Conservation (phyloP, 1,140 invertebrate genomes). For the Araneus ventricosus region DNA sequence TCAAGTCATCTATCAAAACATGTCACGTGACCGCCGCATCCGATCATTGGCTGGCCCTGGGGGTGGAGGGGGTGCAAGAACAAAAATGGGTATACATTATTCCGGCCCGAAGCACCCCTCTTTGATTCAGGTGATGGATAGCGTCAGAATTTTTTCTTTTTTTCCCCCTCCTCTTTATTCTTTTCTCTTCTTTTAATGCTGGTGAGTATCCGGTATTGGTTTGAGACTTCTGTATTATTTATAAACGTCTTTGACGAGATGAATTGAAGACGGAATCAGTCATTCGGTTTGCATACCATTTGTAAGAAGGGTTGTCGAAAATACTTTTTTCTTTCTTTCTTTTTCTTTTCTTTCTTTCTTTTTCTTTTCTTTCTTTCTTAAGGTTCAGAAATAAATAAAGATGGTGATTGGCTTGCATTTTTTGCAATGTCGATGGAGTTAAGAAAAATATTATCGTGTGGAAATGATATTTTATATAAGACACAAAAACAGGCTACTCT, state of each 20-base stretch:
- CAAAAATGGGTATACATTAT: slow-evolving; percentile 21
- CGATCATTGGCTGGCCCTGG: neutral
- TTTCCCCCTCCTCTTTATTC: no score
- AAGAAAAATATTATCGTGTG: neutral
- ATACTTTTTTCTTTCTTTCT: no score
- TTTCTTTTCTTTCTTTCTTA: neutral
- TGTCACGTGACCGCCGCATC: slow-evolving; percentile 48
- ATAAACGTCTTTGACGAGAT: slow-evolving; percentile 16
- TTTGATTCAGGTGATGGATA: slow-evolving; percentile 1
- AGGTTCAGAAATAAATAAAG: neutral
- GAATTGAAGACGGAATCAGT: neutral
- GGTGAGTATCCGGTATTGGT: slow-evolving; percentile 18
- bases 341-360: neutral
- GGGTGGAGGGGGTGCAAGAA: neutral
- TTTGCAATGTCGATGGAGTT: neutral
- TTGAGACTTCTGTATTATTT: slow-evolving; percentile 51
- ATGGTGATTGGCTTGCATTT: neutral
- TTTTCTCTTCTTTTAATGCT: neutral
- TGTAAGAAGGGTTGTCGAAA: neutral
- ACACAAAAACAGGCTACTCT: neutral
- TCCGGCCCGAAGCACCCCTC: neutral
- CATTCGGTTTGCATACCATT: neutral
- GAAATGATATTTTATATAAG: neutral
- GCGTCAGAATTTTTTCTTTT: neutral
- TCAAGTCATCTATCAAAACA: slow-evolving; percentile 62